These are phyloP conservation scores for Pseudorectes ferrugineus DNA, from an alignment of 2,113 vertebrate species.

Conservation along the genomic window DNA sequence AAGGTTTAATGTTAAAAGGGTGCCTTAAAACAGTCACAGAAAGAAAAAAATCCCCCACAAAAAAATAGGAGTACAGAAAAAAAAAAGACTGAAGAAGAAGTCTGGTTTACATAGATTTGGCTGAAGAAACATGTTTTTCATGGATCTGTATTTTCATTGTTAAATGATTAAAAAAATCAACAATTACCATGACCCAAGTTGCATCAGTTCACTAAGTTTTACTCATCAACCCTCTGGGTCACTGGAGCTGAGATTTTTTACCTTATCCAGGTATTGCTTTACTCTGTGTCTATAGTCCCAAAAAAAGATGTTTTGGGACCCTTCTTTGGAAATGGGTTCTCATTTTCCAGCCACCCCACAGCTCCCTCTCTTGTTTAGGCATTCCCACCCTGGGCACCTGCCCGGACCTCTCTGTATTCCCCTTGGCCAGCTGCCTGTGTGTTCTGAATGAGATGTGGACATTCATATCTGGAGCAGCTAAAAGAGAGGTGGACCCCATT, in stretches of 20 bases:
- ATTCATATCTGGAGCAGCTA: not conserved
- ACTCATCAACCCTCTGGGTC: not conserved
- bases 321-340: not conserved
- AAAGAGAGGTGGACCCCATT: not conserved
- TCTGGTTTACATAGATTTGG: not conserved
- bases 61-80: not conserved
- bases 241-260: not conserved
- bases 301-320: not conserved
- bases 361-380: not conserved
- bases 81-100: not conserved
- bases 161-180: not conserved
- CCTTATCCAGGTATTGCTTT: not conserved
- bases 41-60: no score
- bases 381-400: not conserved
- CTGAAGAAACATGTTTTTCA: not conserved
- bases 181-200: not conserved
- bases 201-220: not conserved
- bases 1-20: not conserved
- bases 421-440: not conserved
- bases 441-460: not conserved
- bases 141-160: not conserved
- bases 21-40: not conserved
- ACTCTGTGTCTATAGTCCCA: fast-evolving
- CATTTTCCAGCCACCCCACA: not conserved
- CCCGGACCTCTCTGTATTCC: not conserved